phyloP scores from a whole-genome alignment of 2,113 vertebrate species.

The Myotis yumanensis region DNA sequence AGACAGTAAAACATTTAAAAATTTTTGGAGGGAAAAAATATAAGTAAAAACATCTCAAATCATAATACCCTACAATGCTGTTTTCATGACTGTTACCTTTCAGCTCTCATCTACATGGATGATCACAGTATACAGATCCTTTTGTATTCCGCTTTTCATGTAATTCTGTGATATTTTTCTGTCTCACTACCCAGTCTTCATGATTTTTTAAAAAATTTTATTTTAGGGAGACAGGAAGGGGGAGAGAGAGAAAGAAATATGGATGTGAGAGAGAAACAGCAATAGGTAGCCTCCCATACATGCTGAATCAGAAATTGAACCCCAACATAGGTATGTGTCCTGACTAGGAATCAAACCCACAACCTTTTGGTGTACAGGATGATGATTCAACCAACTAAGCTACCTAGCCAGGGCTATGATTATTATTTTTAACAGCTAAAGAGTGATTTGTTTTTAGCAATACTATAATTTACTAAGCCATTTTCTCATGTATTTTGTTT shows the following conservation, averaged over 20 bases:
- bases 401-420: not conserved
- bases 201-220: not conserved
- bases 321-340: not conserved
- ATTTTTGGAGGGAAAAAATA: not conserved
- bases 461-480: constrained; percentile 20
- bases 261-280: not conserved
- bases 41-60: constrained; percentile 14
- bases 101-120: not conserved
- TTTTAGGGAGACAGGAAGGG: not conserved
- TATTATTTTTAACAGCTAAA: constrained; percentile 37
- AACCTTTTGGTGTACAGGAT: not conserved
- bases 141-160: constrained; percentile 47
- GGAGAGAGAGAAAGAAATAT: not conserved
- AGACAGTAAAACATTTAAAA: constrained; percentile 4
- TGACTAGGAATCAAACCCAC: not conserved
- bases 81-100: constrained; percentile 43
- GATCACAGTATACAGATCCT: not conserved
- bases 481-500: constrained; percentile 33
- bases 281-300: not conserved
- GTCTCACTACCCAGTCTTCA: constrained; percentile 5
- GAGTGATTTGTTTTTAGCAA: constrained; percentile 33
- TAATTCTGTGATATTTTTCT: constrained; percentile 12
- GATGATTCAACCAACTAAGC: not conserved
- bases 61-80: not conserved
- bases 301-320: not conserved